These are phyloP conservation scores for Stomatorhinus ivindoensis DNA, from an alignment of 2,113 vertebrate species.

Conservation along the genomic window DNA sequence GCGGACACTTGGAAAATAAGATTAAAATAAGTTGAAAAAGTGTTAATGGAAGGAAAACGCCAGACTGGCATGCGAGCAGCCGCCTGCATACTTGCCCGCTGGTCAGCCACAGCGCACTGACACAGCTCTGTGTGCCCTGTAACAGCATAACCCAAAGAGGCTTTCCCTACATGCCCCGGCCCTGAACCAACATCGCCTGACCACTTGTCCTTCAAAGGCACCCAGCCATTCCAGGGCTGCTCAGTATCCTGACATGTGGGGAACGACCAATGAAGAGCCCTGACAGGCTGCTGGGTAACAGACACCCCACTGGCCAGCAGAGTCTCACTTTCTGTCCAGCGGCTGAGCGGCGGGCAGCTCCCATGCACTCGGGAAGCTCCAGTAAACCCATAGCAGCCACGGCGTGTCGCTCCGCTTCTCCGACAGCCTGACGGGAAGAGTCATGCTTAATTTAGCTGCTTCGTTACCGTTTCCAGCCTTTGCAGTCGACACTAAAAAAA, in stretches of 20 bases:
- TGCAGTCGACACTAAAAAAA: background rate
- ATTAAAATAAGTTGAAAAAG: background rate
- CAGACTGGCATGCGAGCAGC: background rate
- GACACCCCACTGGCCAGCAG: background rate
- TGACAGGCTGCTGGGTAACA: background rate
- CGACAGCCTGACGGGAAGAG: background rate
- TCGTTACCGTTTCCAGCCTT: background rate
- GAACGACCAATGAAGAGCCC: background rate
- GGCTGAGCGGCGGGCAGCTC: background rate
- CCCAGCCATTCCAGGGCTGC: background rate
- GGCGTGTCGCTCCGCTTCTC: background rate
- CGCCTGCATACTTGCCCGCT: background rate
- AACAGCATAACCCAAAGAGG: background rate
- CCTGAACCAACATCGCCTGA: background rate
- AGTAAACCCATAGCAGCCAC: background rate
- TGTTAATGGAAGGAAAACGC: background rate
- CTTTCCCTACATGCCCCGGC: background rate
- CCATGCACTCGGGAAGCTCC: background rate
- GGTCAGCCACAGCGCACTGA: background rate
- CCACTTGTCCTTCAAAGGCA: background rate
- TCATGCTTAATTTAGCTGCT: background rate
- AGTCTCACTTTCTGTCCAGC: background rate
- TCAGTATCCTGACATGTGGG: background rate
- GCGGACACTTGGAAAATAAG: background rate
- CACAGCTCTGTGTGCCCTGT: background rate